Percentiles rank a stretch among this genome's conserved stretches.
Evolutionary conservation across 1,140 invertebrate genomes (phyloP).

Genomic region (Ips typographus): DNA sequence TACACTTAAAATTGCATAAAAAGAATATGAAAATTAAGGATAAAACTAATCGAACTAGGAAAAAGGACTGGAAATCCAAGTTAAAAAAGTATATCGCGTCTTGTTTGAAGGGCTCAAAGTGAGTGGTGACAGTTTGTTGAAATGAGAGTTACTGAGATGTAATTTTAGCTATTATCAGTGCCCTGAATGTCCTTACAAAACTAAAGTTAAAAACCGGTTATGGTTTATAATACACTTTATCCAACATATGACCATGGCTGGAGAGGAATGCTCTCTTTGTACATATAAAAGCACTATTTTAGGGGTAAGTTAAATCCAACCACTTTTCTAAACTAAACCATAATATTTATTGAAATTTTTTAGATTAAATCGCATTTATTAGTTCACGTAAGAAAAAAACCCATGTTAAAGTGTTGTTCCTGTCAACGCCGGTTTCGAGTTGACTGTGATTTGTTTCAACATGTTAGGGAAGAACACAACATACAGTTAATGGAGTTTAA

Average conservation of each 20-base stretch:
- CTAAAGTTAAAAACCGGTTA: background rate
- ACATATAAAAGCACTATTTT: slow-evolving; percentile 1
- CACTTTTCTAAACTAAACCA: background rate
- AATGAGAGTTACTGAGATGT: no score
- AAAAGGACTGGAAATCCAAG: background rate
- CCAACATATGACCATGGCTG: background rate
- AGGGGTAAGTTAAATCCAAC: background rate
- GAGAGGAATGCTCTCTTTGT: background rate
- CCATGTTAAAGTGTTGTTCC: background rate
- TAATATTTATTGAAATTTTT: background rate
- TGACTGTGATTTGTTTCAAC: background rate
- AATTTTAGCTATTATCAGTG: background rate
- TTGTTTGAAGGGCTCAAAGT: no score
- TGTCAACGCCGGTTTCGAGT: background rate
- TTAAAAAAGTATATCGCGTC: background rate
- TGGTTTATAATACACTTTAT: background rate
- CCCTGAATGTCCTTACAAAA: background rate
- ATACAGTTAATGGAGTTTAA: background rate
- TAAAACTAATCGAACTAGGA: background rate
- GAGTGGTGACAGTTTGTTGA: no score
- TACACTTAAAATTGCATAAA: background rate
- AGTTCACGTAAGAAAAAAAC: background rate
- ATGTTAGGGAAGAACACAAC: background rate
- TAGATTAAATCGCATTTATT: background rate
- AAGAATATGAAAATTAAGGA: background rate